Evolutionary conservation across 2,888 invertebrate species (phyloP), one percentile per base, ranked within the genome.

Genomic region (Xanthia icteritia): DNA sequence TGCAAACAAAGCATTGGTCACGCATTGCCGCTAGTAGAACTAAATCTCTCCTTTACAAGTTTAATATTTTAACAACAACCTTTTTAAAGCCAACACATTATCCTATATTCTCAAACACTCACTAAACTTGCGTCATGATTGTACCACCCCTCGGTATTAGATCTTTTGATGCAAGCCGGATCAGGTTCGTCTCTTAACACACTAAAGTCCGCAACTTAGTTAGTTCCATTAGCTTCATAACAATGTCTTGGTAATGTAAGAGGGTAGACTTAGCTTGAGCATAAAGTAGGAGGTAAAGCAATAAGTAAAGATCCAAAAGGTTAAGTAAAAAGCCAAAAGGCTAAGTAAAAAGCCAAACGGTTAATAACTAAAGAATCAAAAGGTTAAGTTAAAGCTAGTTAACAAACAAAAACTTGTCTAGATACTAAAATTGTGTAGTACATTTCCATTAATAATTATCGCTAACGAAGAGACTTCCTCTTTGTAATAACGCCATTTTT

Each of bases 191-290:
- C 3, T 54, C 63, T 66, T 73, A 73, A 48, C 70, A 51, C 58
- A 48, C 60, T 61, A 58, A 83, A 72, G 58, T 58, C 61, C 71
- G 84, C 45, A 66, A 73, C 72, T 60, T 72, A 82, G 36, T 65
- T 56, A 71, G 42, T 69, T 66, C 42, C 45, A 17, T 45, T 65
- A 48, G 31, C 71, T 64, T 80, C 66, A 56, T 71, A 82, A 75
- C 79, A 83, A 67, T 58, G 69, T 70, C 74, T 71, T 69, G 63
- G 27, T 84, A 69, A 63, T 58, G 31, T 71, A 11, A 65, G 66
- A 67, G 45, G 48, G 51, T 45, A 68, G 67, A 79, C 67, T 67
- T 42, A 60, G 39, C 51, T 68, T 39, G 17, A 27, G 48, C 48
- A 69, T 13, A 51, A 11, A 68, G 45, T 51, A 61, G n/a, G 15